Evolutionary conservation across 2,797 vertebrate species (phyloP).

Genomic region (Semaprochilodus insignis): DNA sequence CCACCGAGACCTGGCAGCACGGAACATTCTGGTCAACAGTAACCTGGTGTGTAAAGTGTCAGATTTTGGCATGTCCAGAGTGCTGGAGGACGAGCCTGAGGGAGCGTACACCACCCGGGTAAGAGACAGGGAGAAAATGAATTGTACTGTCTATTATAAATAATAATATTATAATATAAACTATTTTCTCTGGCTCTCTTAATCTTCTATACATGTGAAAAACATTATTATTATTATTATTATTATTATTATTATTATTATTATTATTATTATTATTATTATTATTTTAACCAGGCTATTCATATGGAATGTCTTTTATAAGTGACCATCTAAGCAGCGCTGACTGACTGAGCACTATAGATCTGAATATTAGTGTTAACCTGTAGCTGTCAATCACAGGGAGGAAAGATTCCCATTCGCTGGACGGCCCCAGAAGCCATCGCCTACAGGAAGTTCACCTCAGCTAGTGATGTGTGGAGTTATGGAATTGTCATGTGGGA

Average conservation of each 20-base stretch:
- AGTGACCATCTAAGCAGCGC: no score
- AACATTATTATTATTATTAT: no score
- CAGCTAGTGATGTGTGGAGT: slow-evolving; percentile 97
- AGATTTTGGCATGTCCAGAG: slow-evolving; percentile 60
- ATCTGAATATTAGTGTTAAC: slow-evolving; percentile 23
- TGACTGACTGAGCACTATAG: neutral
- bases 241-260: no score
- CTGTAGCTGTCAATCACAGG: slow-evolving; percentile 77
- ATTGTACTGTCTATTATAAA: neutral
- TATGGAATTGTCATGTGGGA: slow-evolving; percentile 99
- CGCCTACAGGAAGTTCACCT: slow-evolving; percentile 96
- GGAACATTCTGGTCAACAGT: slow-evolving; percentile 60
- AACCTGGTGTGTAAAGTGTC: slow-evolving; percentile 62
- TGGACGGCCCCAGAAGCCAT: slow-evolving; percentile 99
- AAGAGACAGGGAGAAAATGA: neutral
- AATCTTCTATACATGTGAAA: neutral
- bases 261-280: no score
- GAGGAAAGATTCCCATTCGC: slow-evolving; percentile 97
- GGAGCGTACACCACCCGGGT: slow-evolving; percentile 60
- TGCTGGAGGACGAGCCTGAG: slow-evolving; percentile 61
- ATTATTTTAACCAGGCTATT: no score
- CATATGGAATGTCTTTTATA: no score
- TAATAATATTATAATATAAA: no score
- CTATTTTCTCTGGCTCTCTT: no score
- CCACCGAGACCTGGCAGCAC: slow-evolving; percentile 58